Percentiles rank a stretch among this genome's conserved stretches.
These are phyloP conservation scores for Ammodramus savannarum DNA, from an alignment of 2,113 vertebrate species.

Conservation along the genomic window DNA sequence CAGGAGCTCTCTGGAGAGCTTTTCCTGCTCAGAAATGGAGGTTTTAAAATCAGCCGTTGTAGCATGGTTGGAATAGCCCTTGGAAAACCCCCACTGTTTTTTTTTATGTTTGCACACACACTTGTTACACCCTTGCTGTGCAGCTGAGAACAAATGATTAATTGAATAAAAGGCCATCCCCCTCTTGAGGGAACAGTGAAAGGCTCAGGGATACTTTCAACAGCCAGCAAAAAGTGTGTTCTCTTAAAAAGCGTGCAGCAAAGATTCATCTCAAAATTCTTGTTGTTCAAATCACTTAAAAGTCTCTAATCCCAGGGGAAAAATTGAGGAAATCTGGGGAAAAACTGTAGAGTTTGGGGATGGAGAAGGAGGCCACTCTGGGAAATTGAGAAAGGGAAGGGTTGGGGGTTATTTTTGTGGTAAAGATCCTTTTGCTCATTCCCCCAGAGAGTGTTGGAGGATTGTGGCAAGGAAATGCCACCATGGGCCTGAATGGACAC, in stretches of 20 bases:
- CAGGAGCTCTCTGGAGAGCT: fast-evolving
- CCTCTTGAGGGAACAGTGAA: fast-evolving
- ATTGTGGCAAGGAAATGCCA: neutral
- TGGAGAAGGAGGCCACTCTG: neutral
- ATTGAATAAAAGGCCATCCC: neutral
- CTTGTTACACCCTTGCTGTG: neutral
- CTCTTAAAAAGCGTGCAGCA: neutral
- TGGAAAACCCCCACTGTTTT: neutral
- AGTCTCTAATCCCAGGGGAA: neutral
- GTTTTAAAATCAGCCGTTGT: neutral
- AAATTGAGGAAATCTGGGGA: neutral
- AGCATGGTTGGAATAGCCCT: neutral
- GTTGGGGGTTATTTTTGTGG: neutral
- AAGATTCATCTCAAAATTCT: neutral
- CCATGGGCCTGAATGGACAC: neutral
- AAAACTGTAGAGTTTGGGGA: neutral
- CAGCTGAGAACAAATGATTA: neutral
- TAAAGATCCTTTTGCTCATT: neutral
- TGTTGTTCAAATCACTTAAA: neutral
- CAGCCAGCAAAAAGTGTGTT: neutral
- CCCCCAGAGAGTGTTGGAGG: neutral
- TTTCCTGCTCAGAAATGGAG: neutral
- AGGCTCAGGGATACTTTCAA: neutral
- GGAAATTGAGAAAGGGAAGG: neutral
- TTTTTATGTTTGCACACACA: neutral